Evolutionary conservation across 2,113 vertebrate species (phyloP).

Genomic region (Cyphomyrus discorhynchus): DNA sequence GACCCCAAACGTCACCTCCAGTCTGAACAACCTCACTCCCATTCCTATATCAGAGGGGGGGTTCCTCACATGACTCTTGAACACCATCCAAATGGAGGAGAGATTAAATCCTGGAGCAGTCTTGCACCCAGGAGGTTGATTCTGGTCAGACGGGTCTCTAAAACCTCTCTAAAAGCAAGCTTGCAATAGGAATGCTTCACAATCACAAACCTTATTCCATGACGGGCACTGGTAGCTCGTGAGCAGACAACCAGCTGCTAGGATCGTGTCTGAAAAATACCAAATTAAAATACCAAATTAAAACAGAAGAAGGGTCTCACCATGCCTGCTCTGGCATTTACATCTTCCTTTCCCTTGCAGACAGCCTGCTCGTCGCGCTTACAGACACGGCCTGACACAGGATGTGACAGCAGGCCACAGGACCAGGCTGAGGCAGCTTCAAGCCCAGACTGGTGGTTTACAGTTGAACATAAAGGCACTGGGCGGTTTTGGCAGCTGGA

Average conservation of each 20-base stretch:
- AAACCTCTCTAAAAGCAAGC: not conserved
- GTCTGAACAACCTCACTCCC: not conserved
- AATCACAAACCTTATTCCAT: not conserved
- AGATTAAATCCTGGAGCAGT: not conserved
- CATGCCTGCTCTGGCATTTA: not conserved
- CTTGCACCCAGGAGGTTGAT: not conserved
- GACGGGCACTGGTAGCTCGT: not conserved
- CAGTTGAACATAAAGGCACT: not conserved
- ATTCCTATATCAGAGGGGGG: not conserved
- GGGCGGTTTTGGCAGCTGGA: not conserved
- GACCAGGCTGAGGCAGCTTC: not conserved
- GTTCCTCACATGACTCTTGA: not conserved
- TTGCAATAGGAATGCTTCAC: not conserved
- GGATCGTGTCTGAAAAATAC: not conserved
- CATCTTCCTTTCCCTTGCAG: not conserved
- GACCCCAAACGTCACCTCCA: not conserved
- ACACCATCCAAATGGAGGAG: not conserved
- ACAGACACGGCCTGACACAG: not conserved
- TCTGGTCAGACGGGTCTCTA: not conserved
- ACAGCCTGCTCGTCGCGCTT: not conserved
- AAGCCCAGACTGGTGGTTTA: not conserved
- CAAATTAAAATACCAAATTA: not conserved
- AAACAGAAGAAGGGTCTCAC: not conserved
- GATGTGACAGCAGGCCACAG: not conserved
- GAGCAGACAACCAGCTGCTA: not conserved